A percentile compares a stretch with the other conserved stretches of the same genome.
These are phyloP conservation scores for Scleropages formosus DNA, from an alignment of 2,797 vertebrate genomes.

Conservation along the genomic window DNA sequence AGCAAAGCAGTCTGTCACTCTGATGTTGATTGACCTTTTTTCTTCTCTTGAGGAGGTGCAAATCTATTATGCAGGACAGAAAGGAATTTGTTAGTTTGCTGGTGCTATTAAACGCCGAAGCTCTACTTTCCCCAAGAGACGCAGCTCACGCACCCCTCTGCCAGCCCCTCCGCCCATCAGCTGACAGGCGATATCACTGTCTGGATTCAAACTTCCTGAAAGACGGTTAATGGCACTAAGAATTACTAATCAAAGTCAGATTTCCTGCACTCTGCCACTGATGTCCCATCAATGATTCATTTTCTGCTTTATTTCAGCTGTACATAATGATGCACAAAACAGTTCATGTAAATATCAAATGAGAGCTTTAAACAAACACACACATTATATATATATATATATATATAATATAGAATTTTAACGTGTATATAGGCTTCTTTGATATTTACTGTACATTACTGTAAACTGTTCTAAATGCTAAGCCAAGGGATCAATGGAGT, in stretches of 20 bases:
- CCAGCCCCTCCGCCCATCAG: neutral
- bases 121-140: neutral
- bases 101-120: conserved; percentile 21
- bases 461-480: too few relatives aligned
- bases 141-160: too few relatives aligned
- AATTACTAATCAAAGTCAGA: conserved; percentile 54
- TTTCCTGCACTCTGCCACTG: neutral
- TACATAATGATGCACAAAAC: neutral
- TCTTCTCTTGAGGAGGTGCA: neutral
- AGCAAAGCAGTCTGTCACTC: conserved; percentile 75
- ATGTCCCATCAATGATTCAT: neutral
- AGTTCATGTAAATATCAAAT: too few relatives aligned
- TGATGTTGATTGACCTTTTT: conserved; percentile 55
- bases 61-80: conserved; percentile 49
- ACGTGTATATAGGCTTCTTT: too few relatives aligned
- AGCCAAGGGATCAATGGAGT: too few relatives aligned
- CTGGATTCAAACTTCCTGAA: conserved; percentile 55
- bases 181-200: conserved; percentile 18
- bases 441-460: too few relatives aligned
- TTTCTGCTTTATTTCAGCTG: neutral
- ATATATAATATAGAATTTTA: too few relatives aligned
- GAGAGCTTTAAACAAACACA: too few relatives aligned
- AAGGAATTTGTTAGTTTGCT: conserved; percentile 57
- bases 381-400: too few relatives aligned
- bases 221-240: conserved; percentile 61